Base-by-base conservation (phyloP, 92 coral and sea anemone genomes). In the Epizoanthus fatuus region DNA sequence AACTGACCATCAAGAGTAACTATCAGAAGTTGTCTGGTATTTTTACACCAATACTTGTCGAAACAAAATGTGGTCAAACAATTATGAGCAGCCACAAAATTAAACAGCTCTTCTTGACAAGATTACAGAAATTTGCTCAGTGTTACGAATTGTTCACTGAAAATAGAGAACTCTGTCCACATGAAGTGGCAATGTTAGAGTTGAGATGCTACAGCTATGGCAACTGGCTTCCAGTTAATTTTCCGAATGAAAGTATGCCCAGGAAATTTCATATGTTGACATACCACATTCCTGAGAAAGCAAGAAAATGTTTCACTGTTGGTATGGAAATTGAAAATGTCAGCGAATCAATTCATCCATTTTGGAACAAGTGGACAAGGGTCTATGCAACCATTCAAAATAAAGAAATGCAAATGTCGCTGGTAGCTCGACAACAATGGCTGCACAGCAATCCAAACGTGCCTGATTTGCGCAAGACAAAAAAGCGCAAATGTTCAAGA, bases 361-460 rank as follows among this genome's bases (percentile, higher is more conserved):
- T 64, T 5, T 64, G 45, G 69, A 32, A 64, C 8, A 64, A 32
- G 69, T 64, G 69, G 45, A 64, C 15, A 37, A 11, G 69, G 22
- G 69, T 64, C n/a, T 64, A 64, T 32, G 44, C 69, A 13, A 32
- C 45, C 7, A 32, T 63, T 25, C 17, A 63, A 16, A 19, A 63
- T 7, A 63, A 63, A 17, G 69, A 63, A 63, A 17, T 1, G 5
- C 69, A 38, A 12, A 8, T 63, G 69, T 63, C 69, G 7, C 14
- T 63, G 69, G 69, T 15, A 63, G 69, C 69, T 63, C 69, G 44
- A 12, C 69, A 63, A 38, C 69, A 63, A 32, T 63, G 69, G 69
- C 45, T 64, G 7, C 19, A 64, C 69, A 32, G 69, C 15, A 64
- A 64, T 39, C 45, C 40, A 2, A 29, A 64, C 15, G 5, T 64